These are phyloP conservation scores for Cheiracanthium punctorium DNA, from an alignment of 2,888 invertebrate genomes.

Conservation along the genomic window DNA sequence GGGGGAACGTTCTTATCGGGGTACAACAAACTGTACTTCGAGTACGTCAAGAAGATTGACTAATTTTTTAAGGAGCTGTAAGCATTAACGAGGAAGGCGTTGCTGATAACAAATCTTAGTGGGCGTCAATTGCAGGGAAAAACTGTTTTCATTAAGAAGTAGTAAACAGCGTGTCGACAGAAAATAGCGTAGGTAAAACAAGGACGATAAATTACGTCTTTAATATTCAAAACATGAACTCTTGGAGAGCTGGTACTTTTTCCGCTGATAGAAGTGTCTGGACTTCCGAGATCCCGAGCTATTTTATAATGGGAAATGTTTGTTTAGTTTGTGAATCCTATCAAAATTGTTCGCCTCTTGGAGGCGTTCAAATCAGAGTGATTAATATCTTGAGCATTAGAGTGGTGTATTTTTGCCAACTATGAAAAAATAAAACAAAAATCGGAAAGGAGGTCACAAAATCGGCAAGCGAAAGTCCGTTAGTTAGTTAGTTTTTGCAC, in stretches of 20 bases:
- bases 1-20: too few relatives aligned
- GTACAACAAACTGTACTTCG: slow-evolving; percentile 1
- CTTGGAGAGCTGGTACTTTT: slow-evolving; percentile 16
- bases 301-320: not conserved
- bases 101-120: slow-evolving; percentile 31
- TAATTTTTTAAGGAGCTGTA: not conserved
- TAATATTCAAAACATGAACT: slow-evolving; percentile 62
- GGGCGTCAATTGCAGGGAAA: slow-evolving; percentile 40
- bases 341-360: too few relatives aligned
- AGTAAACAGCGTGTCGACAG: slow-evolving; percentile 39
- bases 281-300: not conserved
- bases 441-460: too few relatives aligned
- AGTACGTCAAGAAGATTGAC: slow-evolving; percentile 38
- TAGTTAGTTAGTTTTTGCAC: too few relatives aligned
- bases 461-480: too few relatives aligned
- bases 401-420: too few relatives aligned
- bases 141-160: slow-evolving; percentile 45
- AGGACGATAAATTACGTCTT: slow-evolving; percentile 52
- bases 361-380: too few relatives aligned
- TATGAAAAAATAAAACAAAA: too few relatives aligned
- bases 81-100: slow-evolving; percentile 50
- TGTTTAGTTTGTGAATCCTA: not conserved
- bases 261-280: not conserved
- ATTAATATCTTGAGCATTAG: too few relatives aligned
- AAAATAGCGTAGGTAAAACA: slow-evolving; percentile 33